Evolutionary conservation across 1,140 invertebrate species (phyloP).

Genomic region (Drosophila lacteicornis): DNA sequence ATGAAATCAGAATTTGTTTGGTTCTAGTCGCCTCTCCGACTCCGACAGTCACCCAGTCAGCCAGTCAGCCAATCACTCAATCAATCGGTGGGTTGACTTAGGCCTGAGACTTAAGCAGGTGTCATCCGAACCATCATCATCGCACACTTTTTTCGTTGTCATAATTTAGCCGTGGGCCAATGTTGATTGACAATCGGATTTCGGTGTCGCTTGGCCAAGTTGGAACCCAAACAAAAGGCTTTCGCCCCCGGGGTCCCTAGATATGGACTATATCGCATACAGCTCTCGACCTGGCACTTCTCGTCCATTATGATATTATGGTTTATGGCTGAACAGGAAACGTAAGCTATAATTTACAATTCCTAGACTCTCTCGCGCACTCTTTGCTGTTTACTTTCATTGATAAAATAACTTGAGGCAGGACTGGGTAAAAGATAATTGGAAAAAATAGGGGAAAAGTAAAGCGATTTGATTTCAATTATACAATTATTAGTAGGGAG

Average conservation of each 20-base stretch:
- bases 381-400: conserved; percentile 35
- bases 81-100: conserved; percentile 39
- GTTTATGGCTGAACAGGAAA: conserved; percentile 58
- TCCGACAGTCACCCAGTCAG: conserved; percentile 4
- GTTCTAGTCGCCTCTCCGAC: not conserved
- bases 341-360: conserved; percentile 42
- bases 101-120: conserved; percentile 42
- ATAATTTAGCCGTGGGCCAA: conserved; percentile 23
- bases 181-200: conserved; percentile 80
- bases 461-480: conserved; percentile 6
- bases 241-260: conserved; percentile 11
- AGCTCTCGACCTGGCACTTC: conserved; percentile 25
- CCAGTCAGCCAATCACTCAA: conserved; percentile 37
- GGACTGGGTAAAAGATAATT: conserved; percentile 31
- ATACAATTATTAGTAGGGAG: not conserved
- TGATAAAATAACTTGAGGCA: conserved; percentile 58
- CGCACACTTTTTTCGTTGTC: conserved; percentile 33
- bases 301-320: conserved; percentile 53
- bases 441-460: conserved; percentile 2
- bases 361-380: not conserved
- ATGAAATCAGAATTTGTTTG: conserved; percentile 35
- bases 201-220: conserved; percentile 54
- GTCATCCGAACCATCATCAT: conserved; percentile 42
- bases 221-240: conserved; percentile 37
- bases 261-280: conserved; percentile 17